A percentile compares a stretch with the other conserved stretches of the same genome.
Evolutionary conservation across 2,113 vertebrate species (phyloP).

Genomic region (Ibidorhyncha struthersii): DNA sequence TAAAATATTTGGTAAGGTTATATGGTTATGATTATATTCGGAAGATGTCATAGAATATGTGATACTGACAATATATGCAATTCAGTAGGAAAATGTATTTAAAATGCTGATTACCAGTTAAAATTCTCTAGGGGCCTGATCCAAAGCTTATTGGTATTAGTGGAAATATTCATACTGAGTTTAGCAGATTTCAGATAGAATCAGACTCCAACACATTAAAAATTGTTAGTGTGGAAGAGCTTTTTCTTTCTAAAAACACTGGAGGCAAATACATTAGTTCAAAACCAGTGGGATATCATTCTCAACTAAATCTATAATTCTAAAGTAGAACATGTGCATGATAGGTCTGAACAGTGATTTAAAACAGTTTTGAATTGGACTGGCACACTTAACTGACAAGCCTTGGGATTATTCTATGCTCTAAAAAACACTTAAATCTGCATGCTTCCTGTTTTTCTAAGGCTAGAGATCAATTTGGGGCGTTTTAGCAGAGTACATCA

Average conservation of each 20-base stretch:
- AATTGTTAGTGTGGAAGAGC: neutral
- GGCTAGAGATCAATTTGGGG: constrained; percentile 42
- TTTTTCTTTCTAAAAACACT: constrained; percentile 27
- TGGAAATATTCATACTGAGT: neutral
- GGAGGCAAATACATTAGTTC: neutral
- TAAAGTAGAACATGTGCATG: neutral
- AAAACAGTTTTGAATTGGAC: neutral
- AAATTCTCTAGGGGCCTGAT: neutral
- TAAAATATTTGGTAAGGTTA: neutral
- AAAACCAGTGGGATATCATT: constrained; percentile 25
- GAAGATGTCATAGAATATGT: neutral
- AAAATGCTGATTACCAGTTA: neutral
- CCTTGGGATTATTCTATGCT: constrained; percentile 23
- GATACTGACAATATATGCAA: neutral
- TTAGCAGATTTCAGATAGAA: neutral
- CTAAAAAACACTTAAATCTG: constrained; percentile 50
- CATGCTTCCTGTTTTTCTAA: constrained; percentile 42
- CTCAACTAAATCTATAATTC: constrained; percentile 17
- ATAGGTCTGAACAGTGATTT: constrained; percentile 15
- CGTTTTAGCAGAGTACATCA: constrained; percentile 48
- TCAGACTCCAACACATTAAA: constrained; percentile 5
- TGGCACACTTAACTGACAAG: constrained; percentile 21
- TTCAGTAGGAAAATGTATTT: neutral
- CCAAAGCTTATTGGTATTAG: neutral
- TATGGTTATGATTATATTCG: neutral